Evolutionary conservation across 1,140 invertebrate species (phyloP), one percentile per base, ranked within the genome.

Genomic region (Trypoxylus dichotomus): DNA sequence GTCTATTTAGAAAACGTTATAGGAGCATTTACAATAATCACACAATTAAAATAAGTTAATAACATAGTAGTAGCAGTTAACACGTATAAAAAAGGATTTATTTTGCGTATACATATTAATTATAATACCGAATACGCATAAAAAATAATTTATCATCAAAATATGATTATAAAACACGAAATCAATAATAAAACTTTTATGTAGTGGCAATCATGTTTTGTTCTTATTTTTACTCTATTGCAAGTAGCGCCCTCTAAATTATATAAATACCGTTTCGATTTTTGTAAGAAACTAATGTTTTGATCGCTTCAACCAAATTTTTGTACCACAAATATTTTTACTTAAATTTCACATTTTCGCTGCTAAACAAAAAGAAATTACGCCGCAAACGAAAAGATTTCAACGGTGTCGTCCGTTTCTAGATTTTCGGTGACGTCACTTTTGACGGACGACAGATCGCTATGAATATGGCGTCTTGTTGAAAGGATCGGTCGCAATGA

Each of bases 401-500:
- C 3, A 54, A 54, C 47, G 60, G 60, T 68, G 8, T 27, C 24
- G 27, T 68, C 24, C 24, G 7, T 68, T 68, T 68, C 27, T 21
- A 68, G 60, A 68, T 29, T 68, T 13, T 15, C 60, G 21, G 43
- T 75, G 77, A 78, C 77, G 77, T 78, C 77, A 78, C 15, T 74
- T 54, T 32, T 79, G 78, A 79, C 78, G 76, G 63, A 79, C 74
- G 78, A 63, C 78, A 76, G 63, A 80, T 76, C 74, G 72, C 72
- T 79, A 82, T 81, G 82, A 85, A 84, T 83, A 85, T 85, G 85
- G 85, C 84, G 83, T 83, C 80, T 72, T 81, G 82, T 82, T 80
- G 80, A 81, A 79, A 82, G 84, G 85, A 85, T 82, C 81, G 82
- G 79, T 84, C 77, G 76, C 79, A 77, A 82, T 76, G 81, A 83